Evolutionary conservation across 2,113 vertebrate species (phyloP).

Genomic region (Hemicordylus capensis): DNA sequence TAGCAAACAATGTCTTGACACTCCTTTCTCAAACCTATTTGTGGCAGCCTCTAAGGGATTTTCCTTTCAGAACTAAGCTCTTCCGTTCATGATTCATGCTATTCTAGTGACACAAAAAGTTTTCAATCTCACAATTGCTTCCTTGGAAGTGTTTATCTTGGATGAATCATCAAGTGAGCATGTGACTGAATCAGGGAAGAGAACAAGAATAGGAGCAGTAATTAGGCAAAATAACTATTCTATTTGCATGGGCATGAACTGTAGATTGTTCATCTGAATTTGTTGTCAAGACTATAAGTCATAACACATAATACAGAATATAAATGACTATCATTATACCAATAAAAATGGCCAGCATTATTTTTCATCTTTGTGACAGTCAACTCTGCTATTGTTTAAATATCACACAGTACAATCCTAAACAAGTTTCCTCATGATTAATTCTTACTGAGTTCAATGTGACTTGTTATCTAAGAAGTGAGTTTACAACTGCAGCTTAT

Average conservation of each 20-base stretch:
- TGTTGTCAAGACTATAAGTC: too few relatives aligned
- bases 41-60: not conserved
- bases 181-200: conserved; percentile 25
- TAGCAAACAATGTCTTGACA: conserved; percentile 1
- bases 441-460: too few relatives aligned
- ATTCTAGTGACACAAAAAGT: not conserved
- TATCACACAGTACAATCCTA: too few relatives aligned
- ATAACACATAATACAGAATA: too few relatives aligned
- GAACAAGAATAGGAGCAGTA: conserved; percentile 25
- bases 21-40: not conserved
- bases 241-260: not conserved
- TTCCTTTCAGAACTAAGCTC: not conserved
- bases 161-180: conserved; percentile 37
- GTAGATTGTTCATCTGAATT: too few relatives aligned
- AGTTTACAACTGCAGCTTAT: too few relatives aligned
- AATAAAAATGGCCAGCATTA: too few relatives aligned
- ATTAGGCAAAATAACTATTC: conserved; percentile 3
- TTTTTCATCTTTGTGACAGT: too few relatives aligned
- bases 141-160: not conserved
- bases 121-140: conserved; percentile 41
- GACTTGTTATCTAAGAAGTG: too few relatives aligned
- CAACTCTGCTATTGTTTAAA: too few relatives aligned
- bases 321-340: too few relatives aligned
- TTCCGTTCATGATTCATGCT: conserved; percentile 3
- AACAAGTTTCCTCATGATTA: too few relatives aligned